phyloP scores from a whole-genome alignment of 1,140 invertebrate genomes.

The Drosophila bipectinata region DNA sequence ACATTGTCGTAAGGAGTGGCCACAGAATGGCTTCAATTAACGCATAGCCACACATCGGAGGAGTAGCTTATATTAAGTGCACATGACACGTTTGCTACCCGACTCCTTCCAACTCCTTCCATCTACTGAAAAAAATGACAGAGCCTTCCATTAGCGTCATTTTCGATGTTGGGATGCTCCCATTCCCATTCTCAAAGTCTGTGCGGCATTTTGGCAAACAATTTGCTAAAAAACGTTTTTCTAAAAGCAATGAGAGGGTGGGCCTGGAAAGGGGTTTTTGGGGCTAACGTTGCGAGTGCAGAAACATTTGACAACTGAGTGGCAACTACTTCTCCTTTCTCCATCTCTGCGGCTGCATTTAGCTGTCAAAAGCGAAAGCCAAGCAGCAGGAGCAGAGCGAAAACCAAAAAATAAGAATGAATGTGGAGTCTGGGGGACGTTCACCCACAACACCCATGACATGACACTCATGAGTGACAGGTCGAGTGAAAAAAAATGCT shows the following conservation, averaged over 20 bases:
- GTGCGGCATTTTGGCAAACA: slow-evolving; percentile 73
- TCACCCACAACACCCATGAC: slow-evolving; percentile 52
- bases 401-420: slow-evolving; percentile 13
- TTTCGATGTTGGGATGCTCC: slow-evolving; percentile 43
- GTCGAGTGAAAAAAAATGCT: slow-evolving; percentile 64
- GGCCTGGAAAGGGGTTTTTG: background rate
- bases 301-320: slow-evolving; percentile 74
- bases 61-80: slow-evolving; percentile 50
- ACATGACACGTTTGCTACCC: slow-evolving; percentile 53
- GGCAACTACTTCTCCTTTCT: slow-evolving; percentile 43
- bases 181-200: slow-evolving; percentile 43
- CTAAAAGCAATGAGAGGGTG: slow-evolving; percentile 56
- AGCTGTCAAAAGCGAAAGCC: slow-evolving; percentile 76
- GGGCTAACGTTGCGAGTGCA: slow-evolving; percentile 54
- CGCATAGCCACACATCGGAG: slow-evolving; percentile 34
- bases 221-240: slow-evolving; percentile 79
- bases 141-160: slow-evolving; percentile 79
- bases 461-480: slow-evolving; percentile 58
- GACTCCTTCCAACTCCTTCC: slow-evolving; percentile 1
- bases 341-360: slow-evolving; percentile 64
- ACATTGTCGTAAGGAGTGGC: slow-evolving; percentile 5
- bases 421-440: slow-evolving; percentile 14
- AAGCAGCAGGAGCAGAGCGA: slow-evolving; percentile 35
- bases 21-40: slow-evolving; percentile 63
- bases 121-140: slow-evolving; percentile 49